phyloP scores from a whole-genome alignment of 2,888 invertebrate genomes.

The Cerastis rubricosa region DNA sequence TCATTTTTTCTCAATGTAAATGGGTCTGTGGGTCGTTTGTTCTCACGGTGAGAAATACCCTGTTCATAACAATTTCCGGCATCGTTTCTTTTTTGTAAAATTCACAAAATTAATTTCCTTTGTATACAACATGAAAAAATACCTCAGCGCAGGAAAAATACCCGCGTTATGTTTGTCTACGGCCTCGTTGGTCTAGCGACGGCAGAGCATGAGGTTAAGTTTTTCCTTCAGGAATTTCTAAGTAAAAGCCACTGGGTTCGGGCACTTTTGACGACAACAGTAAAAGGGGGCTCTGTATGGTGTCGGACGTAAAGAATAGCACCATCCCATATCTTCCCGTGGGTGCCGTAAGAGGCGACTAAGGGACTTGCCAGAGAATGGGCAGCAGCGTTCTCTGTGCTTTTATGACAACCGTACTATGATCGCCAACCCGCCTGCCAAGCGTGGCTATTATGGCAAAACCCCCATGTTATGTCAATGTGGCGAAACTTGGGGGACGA shows the following conservation, averaged over 20 bases:
- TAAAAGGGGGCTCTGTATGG: background rate
- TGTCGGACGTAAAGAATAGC: too few relatives aligned
- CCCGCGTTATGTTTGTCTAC: background rate
- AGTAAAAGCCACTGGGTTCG: background rate
- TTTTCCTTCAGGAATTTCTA: background rate
- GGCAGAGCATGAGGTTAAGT: background rate
- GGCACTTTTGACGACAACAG: background rate
- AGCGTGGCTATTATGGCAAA: too few relatives aligned
- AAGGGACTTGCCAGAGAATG: too few relatives aligned
- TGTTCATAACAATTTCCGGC: conserved; percentile 17
- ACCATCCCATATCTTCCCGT: too few relatives aligned
- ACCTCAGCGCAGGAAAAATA: background rate
- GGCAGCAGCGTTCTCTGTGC: too few relatives aligned
- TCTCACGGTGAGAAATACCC: background rate
- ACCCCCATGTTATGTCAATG: too few relatives aligned
- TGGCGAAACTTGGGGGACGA: too few relatives aligned
- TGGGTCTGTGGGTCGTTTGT: background rate
- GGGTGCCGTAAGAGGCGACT: too few relatives aligned
- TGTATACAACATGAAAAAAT: background rate
- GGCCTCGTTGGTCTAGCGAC: background rate
- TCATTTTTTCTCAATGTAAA: conserved; percentile 18
- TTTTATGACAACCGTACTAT: too few relatives aligned
- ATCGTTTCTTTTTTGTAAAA: background rate
- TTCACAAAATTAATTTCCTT: background rate
- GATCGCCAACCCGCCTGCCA: too few relatives aligned